These are phyloP conservation scores for Melanotus villosus DNA, from an alignment of 2,888 invertebrate species.

Conservation along the genomic window DNA sequence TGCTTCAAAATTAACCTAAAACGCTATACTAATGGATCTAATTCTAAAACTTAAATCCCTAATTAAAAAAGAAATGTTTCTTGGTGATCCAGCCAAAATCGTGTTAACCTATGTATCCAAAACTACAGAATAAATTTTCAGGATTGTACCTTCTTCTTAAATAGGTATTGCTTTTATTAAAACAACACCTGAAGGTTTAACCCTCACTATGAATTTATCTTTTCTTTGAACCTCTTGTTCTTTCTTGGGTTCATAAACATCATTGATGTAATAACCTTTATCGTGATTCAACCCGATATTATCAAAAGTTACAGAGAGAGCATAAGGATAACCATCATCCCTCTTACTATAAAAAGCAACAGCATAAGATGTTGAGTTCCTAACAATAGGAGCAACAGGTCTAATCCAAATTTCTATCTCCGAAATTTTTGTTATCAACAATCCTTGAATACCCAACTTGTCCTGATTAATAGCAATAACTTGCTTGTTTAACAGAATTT, in stretches of 20 bases:
- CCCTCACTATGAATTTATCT: slow-evolving; percentile 46
- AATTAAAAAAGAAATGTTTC: no score
- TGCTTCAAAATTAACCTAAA: no score
- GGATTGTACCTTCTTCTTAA: no score
- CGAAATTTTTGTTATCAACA: slow-evolving; percentile 29
- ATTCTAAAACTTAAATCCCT: no score
- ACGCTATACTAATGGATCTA: no score
- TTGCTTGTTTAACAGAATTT: slow-evolving; percentile 73
- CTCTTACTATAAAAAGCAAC: slow-evolving; percentile 73
- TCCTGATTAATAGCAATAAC: slow-evolving; percentile 78
- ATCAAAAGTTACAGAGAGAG: slow-evolving; percentile 61
- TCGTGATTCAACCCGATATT: slow-evolving; percentile 61
- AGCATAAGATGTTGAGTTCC: slow-evolving; percentile 69
- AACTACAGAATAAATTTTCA: no score
- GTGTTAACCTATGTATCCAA: no score
- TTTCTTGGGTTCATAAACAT: slow-evolving; percentile 52
- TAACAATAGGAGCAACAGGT: slow-evolving; percentile 69
- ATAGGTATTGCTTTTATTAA: slow-evolving; percentile 24
- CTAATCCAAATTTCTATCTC: slow-evolving; percentile 73
- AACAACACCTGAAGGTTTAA: slow-evolving; percentile 53
- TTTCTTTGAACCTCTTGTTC: slow-evolving; percentile 19
- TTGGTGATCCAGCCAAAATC: no score
- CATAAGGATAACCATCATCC: slow-evolving; percentile 67
- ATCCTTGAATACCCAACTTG: slow-evolving; percentile 73
- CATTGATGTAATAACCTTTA: slow-evolving; percentile 63